Conservation (phyloP, 2,113 vertebrate genomes). For the Notechis scutatus region DNA sequence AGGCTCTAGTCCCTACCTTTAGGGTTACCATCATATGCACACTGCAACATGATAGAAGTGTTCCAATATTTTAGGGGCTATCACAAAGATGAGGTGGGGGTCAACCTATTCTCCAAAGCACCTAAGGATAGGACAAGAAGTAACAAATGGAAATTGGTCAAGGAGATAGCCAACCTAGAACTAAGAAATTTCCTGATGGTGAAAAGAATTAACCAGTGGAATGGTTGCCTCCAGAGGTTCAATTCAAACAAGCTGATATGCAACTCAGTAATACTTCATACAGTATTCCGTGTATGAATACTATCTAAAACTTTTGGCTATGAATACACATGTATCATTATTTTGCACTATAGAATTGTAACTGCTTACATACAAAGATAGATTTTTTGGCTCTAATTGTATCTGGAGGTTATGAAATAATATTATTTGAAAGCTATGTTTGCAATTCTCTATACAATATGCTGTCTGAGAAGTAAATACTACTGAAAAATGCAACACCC, state of each 20-base stretch:
- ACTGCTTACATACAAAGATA: neutral
- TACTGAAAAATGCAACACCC: neutral
- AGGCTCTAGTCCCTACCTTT: neutral
- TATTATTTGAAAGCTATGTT: neutral
- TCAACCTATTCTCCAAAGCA: neutral
- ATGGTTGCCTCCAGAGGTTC: neutral
- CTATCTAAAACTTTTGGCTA: neutral
- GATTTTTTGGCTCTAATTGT: neutral
- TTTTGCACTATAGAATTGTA: neutral
- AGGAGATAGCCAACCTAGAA: neutral
- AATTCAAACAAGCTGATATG: neutral
- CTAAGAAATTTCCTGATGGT: neutral
- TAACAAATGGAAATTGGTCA: neutral
- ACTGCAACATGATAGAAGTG: neutral
- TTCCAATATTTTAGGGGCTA: neutral
- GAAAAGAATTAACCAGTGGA: neutral
- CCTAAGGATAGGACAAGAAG: neutral
- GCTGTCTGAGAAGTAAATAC: neutral
- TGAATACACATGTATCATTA: neutral
- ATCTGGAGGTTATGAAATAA: neutral
- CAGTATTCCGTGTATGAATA: neutral
- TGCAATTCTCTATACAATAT: neutral
- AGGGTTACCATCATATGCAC: neutral
- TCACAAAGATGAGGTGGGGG: neutral
- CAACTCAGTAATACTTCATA: too few relatives aligned